Conservation (phyloP, 1,140 invertebrate genomes). For the Cydia strobilella region DNA sequence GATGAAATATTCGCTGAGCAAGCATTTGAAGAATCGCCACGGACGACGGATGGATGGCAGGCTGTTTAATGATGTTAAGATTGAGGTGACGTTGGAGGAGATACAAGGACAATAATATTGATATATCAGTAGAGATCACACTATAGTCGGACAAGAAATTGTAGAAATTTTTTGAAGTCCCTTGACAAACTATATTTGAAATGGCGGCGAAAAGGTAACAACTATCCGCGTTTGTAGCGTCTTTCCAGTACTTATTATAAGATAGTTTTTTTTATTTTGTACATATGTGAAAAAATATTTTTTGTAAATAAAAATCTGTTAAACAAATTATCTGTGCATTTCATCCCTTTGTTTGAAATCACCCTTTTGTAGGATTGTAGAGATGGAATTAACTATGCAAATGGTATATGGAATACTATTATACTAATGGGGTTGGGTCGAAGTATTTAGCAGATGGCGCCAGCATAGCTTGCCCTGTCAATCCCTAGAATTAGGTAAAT, state of each 20-base stretch:
- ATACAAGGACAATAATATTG: background rate
- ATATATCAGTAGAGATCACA: background rate
- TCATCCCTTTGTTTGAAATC: background rate
- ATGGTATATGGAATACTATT: too few species aligned
- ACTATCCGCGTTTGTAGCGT: too few species aligned
- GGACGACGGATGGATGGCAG: conserved; percentile 1
- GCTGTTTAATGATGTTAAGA: background rate
- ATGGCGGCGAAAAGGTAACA: too few species aligned
- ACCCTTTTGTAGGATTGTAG: too few species aligned
- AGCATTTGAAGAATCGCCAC: conserved; percentile 17
- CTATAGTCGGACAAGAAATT: too few species aligned
- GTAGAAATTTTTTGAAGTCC: too few species aligned
- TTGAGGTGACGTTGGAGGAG: background rate
- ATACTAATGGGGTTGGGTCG: too few species aligned
- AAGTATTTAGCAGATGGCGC: too few species aligned
- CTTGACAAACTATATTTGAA: too few species aligned
- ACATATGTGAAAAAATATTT: background rate
- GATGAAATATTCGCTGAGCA: conserved; percentile 25
- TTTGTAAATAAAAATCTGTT: background rate
- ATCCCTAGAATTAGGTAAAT: too few species aligned
- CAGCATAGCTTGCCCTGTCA: too few species aligned
- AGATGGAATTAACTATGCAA: too few species aligned
- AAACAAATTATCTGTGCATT: background rate
- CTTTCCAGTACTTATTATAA: background rate
- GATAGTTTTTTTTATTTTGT: background rate